Base-by-base conservation (phyloP, 2,888 invertebrate species). In the Melanargia galathea region DNA sequence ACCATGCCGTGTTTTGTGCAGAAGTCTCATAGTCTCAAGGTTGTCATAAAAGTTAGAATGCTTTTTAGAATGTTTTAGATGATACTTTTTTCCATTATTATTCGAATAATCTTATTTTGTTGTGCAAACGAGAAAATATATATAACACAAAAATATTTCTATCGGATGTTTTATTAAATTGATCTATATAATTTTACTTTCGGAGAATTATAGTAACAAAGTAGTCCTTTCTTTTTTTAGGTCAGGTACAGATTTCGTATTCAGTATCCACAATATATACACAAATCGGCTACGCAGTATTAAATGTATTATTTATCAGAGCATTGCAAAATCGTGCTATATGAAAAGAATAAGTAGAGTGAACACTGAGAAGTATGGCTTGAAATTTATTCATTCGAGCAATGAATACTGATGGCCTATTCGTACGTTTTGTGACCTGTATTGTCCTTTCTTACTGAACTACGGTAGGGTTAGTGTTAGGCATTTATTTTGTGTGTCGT, bases 301-400 rank as follows among this genome's bases (percentile, higher is more conserved):
- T 49, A 55, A 57, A 65, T 65, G 59, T 59, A 59, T 62, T 60
- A 60, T 66, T 63, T 61, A 66, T 61, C 13, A 55, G 56, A 18
- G 35, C 26, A 45, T 54, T 40, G 26, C 40, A 59, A 54, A 56
- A 64, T 48, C 51, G 22, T 46, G 18, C 16, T 18, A 60, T 59
- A 35, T n/a, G n/a, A 62, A 43, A 57, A 24, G 58, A 40, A 48
- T 58, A 61, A 58, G 20, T 52, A 60, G 55, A 66, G 48, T 30
- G 51, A 2, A 10, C 38, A 55, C 35, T 35, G 63, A 56, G 59
- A 56, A 33, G 49, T 56, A 61, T 58, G n/a, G 48, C 16, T 63
- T 69, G 63, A 70, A 69, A 70, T 73, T 66, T 71, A 73, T 73
- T 71, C 64, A 67, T 60, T 64, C 58, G 60, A 64, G 55, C 65